Evolutionary conservation across 2,888 invertebrate genomes (phyloP), one percentile per base, ranked within the genome.

Genomic region (Thereva unica): DNA sequence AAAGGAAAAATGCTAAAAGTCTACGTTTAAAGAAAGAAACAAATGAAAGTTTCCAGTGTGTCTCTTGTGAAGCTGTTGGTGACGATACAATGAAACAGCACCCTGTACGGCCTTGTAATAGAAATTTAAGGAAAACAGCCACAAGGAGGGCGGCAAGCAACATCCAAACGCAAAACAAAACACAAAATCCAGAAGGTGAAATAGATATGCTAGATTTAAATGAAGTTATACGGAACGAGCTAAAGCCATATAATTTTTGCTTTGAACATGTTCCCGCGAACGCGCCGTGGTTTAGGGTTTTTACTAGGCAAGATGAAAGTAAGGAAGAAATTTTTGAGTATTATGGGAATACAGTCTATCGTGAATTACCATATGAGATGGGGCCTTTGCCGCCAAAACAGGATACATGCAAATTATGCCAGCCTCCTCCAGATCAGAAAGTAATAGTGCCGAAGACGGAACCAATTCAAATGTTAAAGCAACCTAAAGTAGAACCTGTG

Each of bases 231-330:
- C 12, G 53, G 7, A 59, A 57, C 12, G 47, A 47, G 34, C 9
- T 67, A n/a, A 45, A 82, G 53, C 77, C 85, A 80, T 81, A 88
- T 72, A 85, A 86, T 76, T 90, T 89, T 75, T 87, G 89, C 0
- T 93, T 93, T 76, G 92, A 93, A 78, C 84, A 85, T 10, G 83
- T 90, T 67, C 92, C 92, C 1, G 83, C 81, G 42, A 85, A 86
- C 34, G 91, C 92, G 75, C 85, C 90, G 0, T 93, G 93, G 93
- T 91, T 87, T 76, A 85, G 87, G 70, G 89, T 92, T 1, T 93
- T 91, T 76, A 84, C 85, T 71, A 83, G 93, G 1, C 91, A 92
- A 75, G 92, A 92, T 75, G 84, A 85, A 56, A 88, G 89, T 10
- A 85, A 87, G 70, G 86, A 89, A 73, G 84, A 83, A 76, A 85